Conservation (phyloP, 2,888 invertebrate genomes). For the Megamerina dolium region DNA sequence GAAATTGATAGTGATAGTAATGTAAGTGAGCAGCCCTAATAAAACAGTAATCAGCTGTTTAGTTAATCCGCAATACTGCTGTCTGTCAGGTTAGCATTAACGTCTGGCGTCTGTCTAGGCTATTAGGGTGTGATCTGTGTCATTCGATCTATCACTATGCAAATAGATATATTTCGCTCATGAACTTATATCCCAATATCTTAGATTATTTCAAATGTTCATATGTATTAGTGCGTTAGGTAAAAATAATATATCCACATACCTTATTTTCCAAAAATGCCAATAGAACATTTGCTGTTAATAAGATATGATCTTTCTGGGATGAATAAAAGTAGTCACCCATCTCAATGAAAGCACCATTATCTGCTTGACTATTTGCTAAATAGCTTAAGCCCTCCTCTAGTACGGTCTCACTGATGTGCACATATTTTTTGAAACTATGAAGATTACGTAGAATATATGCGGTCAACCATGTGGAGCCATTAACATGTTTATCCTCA, state of each 20-base stretch:
- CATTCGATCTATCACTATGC: no score
- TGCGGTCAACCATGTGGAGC: conserved; percentile 77
- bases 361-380: conserved; percentile 59
- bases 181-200: no score
- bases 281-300: conserved; percentile 72
- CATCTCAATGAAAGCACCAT: conserved; percentile 74
- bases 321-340: conserved; percentile 68
- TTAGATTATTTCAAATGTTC: no score
- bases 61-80: no score
- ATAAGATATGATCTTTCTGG: conserved; percentile 59
- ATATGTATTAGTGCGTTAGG: no score
- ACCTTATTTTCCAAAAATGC: conserved; percentile 64
- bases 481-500: conserved; percentile 48
- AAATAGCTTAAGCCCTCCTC: conserved; percentile 65
- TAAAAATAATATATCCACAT: conserved; percentile 49
- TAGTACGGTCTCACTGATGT: conserved; percentile 63
- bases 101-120: no score
- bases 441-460: conserved; percentile 72
- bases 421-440: conserved; percentile 62
- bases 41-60: no score
- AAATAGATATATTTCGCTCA: no score
- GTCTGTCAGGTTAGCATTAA: no score
- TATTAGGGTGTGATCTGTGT: no score
- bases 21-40: no score
- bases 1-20: no score